Percentiles rank a stretch among this genome's conserved stretches.
These are phyloP conservation scores for Styela plicata DNA, from an alignment of 23 tunicate species.

Conservation along the genomic window DNA sequence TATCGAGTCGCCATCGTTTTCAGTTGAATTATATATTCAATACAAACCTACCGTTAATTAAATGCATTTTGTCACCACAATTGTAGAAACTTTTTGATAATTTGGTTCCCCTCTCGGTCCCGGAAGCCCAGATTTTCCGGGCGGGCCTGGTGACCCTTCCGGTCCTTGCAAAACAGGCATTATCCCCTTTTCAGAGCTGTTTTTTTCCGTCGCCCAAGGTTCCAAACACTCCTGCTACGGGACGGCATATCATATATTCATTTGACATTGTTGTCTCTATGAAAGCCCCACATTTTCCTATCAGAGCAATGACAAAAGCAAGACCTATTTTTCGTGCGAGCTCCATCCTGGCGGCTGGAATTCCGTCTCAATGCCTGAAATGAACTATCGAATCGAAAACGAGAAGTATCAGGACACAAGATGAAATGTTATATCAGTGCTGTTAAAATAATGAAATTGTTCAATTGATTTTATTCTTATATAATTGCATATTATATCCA, in stretches of 20 bases:
- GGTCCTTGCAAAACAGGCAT: constrained; percentile 36
- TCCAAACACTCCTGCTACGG: constrained; percentile 33
- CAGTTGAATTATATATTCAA: no score
- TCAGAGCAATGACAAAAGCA: background rate
- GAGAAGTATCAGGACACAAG: no score
- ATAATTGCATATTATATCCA: no score
- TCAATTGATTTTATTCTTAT: no score
- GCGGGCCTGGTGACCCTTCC: constrained; percentile 20
- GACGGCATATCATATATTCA: constrained; percentile 27
- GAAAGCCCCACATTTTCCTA: background rate
- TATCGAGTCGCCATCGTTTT: no score
- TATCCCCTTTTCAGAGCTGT: constrained; percentile 8
- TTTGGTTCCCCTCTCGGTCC: constrained; percentile 28
- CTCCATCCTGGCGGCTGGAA: background rate
- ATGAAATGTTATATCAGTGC: no score
- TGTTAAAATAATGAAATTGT: no score
- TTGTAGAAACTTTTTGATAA: constrained; percentile 7
- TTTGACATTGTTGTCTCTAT: constrained; percentile 1
- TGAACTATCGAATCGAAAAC: no score
- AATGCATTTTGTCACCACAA: constrained; percentile 4
- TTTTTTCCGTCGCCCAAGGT: constrained; percentile 2
- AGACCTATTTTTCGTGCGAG: background rate
- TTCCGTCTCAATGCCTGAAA: no score
- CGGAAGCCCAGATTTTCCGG: constrained; percentile 26
- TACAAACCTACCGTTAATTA: constrained; percentile 16